A percentile compares a stretch with the other conserved stretches of the same genome.
Evolutionary conservation across 1,140 invertebrate genomes (phyloP).

Genomic region (Formica selysi): DNA sequence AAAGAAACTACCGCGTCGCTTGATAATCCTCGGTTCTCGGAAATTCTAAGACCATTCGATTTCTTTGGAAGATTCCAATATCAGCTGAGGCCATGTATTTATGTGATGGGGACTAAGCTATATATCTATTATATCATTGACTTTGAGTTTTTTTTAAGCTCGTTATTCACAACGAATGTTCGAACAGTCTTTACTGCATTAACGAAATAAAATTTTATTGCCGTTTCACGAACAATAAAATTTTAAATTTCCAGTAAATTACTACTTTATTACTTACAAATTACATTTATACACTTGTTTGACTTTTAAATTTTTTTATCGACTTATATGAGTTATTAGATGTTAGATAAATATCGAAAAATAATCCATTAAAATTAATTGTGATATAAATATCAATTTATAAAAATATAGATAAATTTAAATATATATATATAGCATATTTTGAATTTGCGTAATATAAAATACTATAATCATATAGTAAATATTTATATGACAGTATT

Average conservation of each 20-base stretch:
- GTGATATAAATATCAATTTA: not conserved
- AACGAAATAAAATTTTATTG: constrained; percentile 32
- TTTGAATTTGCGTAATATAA: not conserved
- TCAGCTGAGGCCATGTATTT: not conserved
- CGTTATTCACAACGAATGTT: not conserved
- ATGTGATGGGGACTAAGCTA: not conserved
- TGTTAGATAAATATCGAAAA: not conserved
- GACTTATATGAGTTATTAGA: not conserved
- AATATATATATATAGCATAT: no score
- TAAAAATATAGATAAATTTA: not conserved
- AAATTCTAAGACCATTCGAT: not conserved
- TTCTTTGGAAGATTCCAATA: constrained; percentile 19
- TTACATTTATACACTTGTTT: not conserved
- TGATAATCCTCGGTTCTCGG: constrained; percentile 6
- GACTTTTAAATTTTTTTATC: constrained; percentile 10
- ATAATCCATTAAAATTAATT: not conserved
- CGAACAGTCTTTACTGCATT: constrained; percentile 4
- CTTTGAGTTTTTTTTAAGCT: not conserved
- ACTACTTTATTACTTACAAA: no score
- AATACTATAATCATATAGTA: not conserved
- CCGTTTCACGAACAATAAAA: not conserved
- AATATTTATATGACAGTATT: not conserved
- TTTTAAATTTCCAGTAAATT: not conserved
- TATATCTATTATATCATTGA: constrained; percentile 24
- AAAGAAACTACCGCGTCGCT: no score